These are phyloP conservation scores for Hyaena hyaena DNA, from an alignment of 2,113 vertebrate species.

Conservation along the genomic window DNA sequence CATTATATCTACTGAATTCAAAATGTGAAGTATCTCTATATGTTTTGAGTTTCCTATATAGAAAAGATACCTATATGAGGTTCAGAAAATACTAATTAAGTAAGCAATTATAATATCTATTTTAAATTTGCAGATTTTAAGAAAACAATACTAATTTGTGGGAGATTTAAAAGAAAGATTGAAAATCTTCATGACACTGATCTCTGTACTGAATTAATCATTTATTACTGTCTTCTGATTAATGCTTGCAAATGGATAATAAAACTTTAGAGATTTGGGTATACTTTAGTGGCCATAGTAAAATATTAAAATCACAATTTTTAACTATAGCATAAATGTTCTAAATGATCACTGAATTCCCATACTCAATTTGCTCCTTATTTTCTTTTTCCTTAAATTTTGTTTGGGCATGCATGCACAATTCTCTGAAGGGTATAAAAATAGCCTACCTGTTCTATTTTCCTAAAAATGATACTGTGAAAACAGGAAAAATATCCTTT, in stretches of 20 bases:
- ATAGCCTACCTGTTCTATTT: conserved; percentile 18
- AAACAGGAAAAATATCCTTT: background rate
- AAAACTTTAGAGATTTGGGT: background rate
- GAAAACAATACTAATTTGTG: background rate
- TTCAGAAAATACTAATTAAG: conserved; percentile 24
- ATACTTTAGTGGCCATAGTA: background rate
- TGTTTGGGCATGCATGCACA: background rate
- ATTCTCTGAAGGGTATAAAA: conserved; percentile 28
- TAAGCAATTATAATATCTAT: background rate
- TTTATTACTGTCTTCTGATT: background rate
- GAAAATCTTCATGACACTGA: background rate
- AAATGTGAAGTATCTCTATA: background rate
- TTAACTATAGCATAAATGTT: background rate
- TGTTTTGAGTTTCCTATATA: conserved; percentile 14
- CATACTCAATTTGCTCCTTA: background rate
- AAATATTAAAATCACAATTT: conserved; percentile 13
- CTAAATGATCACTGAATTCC: background rate
- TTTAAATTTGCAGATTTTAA: conserved; percentile 13
- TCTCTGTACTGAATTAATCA: background rate
- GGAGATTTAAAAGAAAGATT: background rate
- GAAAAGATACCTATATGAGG: background rate
- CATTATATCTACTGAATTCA: background rate
- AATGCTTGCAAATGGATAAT: background rate
- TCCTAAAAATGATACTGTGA: conserved; percentile 19
- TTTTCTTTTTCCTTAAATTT: conserved; percentile 10